phyloP scores from a whole-genome alignment of 2,888 invertebrate genomes.

The Rhopalosiphum nymphaeae region DNA sequence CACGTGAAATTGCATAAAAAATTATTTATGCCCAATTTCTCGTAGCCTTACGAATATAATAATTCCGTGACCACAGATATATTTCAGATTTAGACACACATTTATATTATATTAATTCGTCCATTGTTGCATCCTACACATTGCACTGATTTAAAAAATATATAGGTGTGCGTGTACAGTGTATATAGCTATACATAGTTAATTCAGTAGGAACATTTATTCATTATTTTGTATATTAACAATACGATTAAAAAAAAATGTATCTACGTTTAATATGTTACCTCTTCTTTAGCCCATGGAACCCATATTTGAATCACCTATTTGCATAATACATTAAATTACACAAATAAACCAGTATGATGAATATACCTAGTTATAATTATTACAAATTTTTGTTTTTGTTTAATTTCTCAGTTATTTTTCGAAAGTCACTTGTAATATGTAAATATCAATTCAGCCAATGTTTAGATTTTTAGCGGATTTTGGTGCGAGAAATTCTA shows the following conservation, averaged over 20 bases:
- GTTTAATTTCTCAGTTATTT: neutral
- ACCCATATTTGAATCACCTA: neutral
- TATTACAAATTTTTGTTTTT: neutral
- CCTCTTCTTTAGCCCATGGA: neutral
- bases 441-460: neutral
- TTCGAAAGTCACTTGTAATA: neutral
- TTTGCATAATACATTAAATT: constrained; percentile 10
- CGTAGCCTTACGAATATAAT: neutral
- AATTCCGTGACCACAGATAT: neutral
- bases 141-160: constrained; percentile 20
- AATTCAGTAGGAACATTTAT: constrained; percentile 15
- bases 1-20: constrained; percentile 34
- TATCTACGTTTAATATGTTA: neutral
- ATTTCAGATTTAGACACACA: neutral
- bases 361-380: neutral
- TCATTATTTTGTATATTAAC: neutral
- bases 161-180: neutral
- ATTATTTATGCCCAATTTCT: constrained; percentile 41
- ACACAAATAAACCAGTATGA: neutral
- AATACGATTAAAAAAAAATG: neutral
- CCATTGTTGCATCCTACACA: constrained; percentile 37
- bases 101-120: constrained; percentile 23
- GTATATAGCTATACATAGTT: neutral
- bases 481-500: neutral
- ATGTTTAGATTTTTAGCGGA: neutral